Evolutionary conservation across 2,888 invertebrate genomes (phyloP).

Genomic region (Clusia tigrina): DNA sequence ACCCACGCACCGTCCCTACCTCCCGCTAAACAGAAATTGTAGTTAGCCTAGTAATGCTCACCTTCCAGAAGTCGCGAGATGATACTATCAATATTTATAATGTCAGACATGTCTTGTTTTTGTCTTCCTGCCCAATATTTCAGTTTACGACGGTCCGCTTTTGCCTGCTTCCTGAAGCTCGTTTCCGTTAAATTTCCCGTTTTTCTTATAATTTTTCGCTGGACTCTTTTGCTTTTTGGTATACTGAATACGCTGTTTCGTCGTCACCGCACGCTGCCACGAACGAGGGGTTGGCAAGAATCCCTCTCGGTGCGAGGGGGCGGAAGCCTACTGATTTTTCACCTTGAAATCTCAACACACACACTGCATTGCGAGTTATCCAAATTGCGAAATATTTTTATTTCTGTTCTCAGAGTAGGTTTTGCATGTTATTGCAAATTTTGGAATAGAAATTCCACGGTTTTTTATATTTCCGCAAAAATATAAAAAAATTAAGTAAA

Average conservation of each 20-base stretch:
- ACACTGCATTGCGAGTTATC: neutral
- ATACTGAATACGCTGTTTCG: conserved; percentile 2
- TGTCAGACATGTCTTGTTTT: conserved; percentile 55
- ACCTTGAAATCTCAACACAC: neutral
- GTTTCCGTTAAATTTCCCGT: neutral
- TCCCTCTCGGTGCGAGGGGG: neutral
- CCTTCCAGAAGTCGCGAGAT: conserved; percentile 62
- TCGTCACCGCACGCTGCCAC: neutral
- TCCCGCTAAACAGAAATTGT: no score
- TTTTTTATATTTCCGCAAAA: no score
- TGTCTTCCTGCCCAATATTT: neutral
- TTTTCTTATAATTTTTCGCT: no score
- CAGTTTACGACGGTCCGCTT: neutral
- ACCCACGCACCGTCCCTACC: no score
- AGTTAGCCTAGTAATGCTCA: no score
- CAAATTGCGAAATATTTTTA: neutral
- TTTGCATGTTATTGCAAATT: no score
- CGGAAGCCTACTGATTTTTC: neutral
- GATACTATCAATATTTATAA: conserved; percentile 62
- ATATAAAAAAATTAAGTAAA: no score
- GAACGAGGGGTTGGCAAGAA: neutral
- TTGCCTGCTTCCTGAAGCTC: neutral
- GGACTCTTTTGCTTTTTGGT: conserved; percentile 1
- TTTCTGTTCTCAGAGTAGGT: neutral
- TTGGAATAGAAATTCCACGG: no score